Base-by-base conservation (phyloP, 2,888 invertebrate genomes). In the Pogonocherus hispidulus region DNA sequence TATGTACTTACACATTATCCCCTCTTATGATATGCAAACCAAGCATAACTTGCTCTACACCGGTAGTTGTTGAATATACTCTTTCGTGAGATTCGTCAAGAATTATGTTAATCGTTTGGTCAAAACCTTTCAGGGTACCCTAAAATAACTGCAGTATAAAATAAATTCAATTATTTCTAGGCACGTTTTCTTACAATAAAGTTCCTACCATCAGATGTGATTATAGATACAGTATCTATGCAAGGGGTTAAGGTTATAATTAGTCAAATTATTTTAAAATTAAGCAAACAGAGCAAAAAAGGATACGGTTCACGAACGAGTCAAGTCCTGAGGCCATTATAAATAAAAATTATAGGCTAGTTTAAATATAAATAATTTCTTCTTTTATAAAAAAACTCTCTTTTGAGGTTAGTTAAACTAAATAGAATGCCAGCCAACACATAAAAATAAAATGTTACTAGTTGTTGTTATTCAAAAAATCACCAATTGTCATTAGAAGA, bases 101-200 rank as follows among this genome's bases (percentile, higher is more conserved):
- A 79, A 99, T 98, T 74, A 99, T 89, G 84, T 99, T 99, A 76
- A 99, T 97, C n/a, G 98, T 97, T 87, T 99, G 99, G 86, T 99
- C 99, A 86, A 98, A 99, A 27, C 99, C 99, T 86, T 98, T 98
- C 71, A 99, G 86, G 0, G 97, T 96, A 51, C 99, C 99, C 93
- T 93, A 77, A 70, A 86, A 86, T 69, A 11, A 14, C 51, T 46
- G 44, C n/a, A 2, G 14, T 32, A 14, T 46, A 16, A 9, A 49
- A 46, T 3, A 46, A 14, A 16, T 14, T 4, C 35, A 6, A 37
- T 27, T n/a, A 19, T 63, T 27, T 44, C 14, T 49, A 66, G 62
- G 63, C 46, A 44, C 44, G 20, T 32, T 49, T 75, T 87, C 90
- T 89, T 86, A 92, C 92, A 78, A 98, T 95, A 83, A 98, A 98